Conservation (phyloP, 1,140 invertebrate genomes). For the Drosophila bipectinata region DNA sequence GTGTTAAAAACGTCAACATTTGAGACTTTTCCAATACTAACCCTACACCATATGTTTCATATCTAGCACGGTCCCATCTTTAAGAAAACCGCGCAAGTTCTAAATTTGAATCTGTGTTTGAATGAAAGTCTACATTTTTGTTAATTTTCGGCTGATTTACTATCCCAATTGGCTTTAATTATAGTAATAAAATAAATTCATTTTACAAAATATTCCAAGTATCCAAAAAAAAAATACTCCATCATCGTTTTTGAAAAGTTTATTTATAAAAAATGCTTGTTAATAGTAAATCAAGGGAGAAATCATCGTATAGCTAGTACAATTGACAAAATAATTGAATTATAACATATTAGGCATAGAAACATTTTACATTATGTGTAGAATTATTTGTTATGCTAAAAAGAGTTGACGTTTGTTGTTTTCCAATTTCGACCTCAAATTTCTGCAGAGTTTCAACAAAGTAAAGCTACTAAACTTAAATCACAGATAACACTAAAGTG, state of each 20-base stretch:
- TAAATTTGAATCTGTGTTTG: not conserved
- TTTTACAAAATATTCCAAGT: too few relatives aligned
- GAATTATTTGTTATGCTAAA: conserved; percentile 63
- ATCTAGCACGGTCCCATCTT: not conserved
- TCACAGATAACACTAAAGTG: conserved; percentile 83
- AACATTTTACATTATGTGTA: conserved; percentile 48
- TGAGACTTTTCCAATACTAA: not conserved
- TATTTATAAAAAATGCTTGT: conserved; percentile 79
- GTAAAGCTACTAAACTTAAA: conserved; percentile 83
- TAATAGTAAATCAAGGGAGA: conserved; percentile 58
- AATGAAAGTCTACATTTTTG: too few relatives aligned
- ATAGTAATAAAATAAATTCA: too few relatives aligned
- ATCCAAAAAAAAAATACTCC: not conserved
- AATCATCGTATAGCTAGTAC: conserved; percentile 54
- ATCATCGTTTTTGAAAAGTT: conserved; percentile 50
- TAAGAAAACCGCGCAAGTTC: not conserved
- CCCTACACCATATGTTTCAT: not conserved
- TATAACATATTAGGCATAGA: conserved; percentile 63
- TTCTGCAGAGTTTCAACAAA: conserved; percentile 72
- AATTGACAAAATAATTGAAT: conserved; percentile 70
- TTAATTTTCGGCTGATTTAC: too few relatives aligned
- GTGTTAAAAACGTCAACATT: not conserved
- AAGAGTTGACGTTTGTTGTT: conserved; percentile 42
- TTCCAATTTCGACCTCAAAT: conserved; percentile 44
- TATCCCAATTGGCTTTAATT: too few relatives aligned